Percentiles rank a stretch among this genome's conserved stretches.
phyloP scores from a whole-genome alignment of 2,113 vertebrate genomes.

The Oreocharis arfaki region DNA sequence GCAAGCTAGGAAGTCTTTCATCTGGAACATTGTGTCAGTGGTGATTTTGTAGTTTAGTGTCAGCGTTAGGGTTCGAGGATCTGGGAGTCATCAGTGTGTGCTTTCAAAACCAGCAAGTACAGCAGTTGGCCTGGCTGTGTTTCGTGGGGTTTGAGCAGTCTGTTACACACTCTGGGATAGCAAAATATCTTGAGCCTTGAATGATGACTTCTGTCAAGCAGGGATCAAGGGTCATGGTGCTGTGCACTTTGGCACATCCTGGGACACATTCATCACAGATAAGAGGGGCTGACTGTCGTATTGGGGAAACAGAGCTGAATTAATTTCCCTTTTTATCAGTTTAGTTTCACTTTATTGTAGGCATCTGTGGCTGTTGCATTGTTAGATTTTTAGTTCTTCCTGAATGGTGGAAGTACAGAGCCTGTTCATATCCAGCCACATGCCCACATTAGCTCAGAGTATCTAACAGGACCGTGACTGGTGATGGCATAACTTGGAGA shows the following conservation, averaged over 20 bases:
- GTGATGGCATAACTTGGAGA: neutral
- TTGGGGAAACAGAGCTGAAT: neutral
- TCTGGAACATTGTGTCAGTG: neutral
- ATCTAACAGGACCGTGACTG: neutral
- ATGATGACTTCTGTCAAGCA: neutral
- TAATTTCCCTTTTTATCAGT: neutral
- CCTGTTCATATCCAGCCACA: fast-evolving
- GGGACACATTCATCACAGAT: neutral
- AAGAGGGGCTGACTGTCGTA: neutral
- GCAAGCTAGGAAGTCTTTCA: neutral
- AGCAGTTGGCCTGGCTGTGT: neutral
- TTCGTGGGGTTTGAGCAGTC: neutral
- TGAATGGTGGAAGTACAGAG: neutral
- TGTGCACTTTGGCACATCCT: neutral
- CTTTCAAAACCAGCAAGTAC: neutral
- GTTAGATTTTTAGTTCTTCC: neutral
- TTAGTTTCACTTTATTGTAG: neutral
- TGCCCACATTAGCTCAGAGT: neutral
- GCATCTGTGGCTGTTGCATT: neutral
- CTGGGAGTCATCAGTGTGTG: neutral
- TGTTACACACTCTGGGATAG: neutral
- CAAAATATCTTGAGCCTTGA: neutral
- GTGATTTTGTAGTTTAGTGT: neutral
- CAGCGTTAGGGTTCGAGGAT: neutral
- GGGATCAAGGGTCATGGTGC: neutral